Percentiles rank a stretch among this genome's conserved stretches.
These are phyloP conservation scores for Mycetomoellerius zeteki DNA, from an alignment of 1,140 invertebrate genomes.

Conservation along the genomic window DNA sequence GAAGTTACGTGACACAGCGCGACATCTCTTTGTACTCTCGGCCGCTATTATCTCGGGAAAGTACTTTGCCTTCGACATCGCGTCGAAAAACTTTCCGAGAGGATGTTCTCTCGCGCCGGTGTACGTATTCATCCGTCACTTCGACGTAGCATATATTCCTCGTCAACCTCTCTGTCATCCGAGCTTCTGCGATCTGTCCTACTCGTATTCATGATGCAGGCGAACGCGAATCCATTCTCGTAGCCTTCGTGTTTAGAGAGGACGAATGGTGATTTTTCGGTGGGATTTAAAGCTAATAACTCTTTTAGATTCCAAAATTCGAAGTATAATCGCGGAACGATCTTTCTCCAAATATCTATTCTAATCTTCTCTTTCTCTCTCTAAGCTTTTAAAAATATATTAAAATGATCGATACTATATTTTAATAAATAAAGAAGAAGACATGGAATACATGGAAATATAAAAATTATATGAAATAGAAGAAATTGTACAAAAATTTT, in stretches of 20 bases:
- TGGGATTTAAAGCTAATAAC: neutral
- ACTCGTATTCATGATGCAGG: slow-evolving; percentile 39
- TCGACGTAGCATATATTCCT: slow-evolving; percentile 54
- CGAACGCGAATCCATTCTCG: slow-evolving; percentile 49
- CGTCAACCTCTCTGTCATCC: slow-evolving; percentile 58
- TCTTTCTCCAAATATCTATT: no score
- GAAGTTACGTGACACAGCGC: slow-evolving; percentile 56
- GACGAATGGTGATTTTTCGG: slow-evolving; percentile 4
- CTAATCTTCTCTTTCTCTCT: no score
- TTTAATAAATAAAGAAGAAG: neutral
- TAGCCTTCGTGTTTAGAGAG: neutral
- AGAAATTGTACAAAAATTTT: neutral
- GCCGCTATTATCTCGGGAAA: slow-evolving; percentile 55
- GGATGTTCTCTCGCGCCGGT: slow-evolving; percentile 16
- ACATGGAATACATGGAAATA: neutral
- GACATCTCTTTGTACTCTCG: slow-evolving; percentile 62
- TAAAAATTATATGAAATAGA: neutral
- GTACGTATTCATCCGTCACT: slow-evolving; percentile 62
- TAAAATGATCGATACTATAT: neutral
- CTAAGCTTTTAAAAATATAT: neutral
- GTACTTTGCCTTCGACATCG: slow-evolving; percentile 46
- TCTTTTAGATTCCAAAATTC: neutral
- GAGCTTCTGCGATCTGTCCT: slow-evolving; percentile 39
- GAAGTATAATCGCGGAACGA: neutral
- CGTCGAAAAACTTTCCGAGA: slow-evolving; percentile 47